phyloP scores from a whole-genome alignment of 2,113 vertebrate genomes.

The Colaptes auratus region DNA sequence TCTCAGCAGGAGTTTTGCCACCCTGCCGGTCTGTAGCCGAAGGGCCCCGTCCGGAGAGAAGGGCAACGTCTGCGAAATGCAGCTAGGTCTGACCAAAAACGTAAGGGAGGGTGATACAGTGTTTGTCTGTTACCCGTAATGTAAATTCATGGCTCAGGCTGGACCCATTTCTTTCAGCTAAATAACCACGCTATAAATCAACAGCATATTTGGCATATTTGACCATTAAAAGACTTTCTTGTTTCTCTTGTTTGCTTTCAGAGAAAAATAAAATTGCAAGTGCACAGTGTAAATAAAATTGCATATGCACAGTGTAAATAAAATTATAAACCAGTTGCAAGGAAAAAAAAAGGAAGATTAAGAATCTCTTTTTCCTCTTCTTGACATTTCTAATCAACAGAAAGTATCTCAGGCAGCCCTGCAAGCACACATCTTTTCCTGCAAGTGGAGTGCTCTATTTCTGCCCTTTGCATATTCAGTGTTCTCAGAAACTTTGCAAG shows the following conservation, averaged over 20 bases:
- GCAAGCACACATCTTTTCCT: not conserved
- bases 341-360: not conserved
- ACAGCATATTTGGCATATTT: not conserved
- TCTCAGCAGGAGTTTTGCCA: not conserved
- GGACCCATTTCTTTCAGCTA: not conserved
- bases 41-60: not conserved
- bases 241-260: not conserved
- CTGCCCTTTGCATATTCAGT: not conserved
- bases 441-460: not conserved
- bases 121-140: not conserved
- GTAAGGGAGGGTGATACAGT: not conserved
- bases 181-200: not conserved
- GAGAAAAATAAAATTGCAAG: not conserved
- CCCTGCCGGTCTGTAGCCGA: rapidly evolving
- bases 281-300: not conserved
- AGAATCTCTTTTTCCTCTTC: not conserved
- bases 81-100: not conserved
- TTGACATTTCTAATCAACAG: not conserved
- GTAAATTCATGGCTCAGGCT: not conserved
- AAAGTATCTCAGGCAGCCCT: not conserved
- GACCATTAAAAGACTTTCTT: not conserved
- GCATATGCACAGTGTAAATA: not conserved
- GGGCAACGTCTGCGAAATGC: not conserved
- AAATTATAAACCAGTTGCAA: not conserved
- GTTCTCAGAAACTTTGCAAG: not conserved